Conservation (phyloP, 2,113 vertebrate species). For the Paramisgurnus dabryanus region DNA sequence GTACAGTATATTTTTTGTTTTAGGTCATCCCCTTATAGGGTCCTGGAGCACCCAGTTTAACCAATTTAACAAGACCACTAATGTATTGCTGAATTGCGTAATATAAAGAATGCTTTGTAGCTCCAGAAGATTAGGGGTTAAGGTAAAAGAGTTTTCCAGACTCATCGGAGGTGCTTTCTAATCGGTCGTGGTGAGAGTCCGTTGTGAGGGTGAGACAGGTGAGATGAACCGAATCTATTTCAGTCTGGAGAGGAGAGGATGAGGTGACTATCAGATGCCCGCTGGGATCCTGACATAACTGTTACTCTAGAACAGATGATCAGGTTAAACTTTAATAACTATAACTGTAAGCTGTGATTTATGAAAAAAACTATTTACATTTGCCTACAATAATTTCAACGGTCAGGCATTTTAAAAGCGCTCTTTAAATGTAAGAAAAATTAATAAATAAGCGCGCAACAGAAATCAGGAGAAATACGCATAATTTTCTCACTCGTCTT, state of each 20-base stretch:
- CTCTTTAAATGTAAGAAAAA: too few relatives aligned
- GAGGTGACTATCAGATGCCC: constrained; percentile 14
- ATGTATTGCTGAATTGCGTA: too few relatives aligned
- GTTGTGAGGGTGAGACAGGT: constrained; percentile 23
- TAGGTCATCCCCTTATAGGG: background rate
- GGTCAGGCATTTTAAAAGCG: too few relatives aligned
- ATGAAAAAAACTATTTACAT: background rate
- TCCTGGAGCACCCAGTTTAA: too few relatives aligned
- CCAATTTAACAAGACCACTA: too few relatives aligned
- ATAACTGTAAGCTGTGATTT: background rate
- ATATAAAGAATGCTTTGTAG: background rate
- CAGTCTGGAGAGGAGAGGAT: constrained; percentile 30
- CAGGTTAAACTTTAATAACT: background rate
- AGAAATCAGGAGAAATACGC: background rate
- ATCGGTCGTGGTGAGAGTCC: constrained; percentile 1
- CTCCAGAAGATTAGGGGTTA: background rate
- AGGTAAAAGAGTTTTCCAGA: background rate
- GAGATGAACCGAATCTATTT: constrained; percentile 41
- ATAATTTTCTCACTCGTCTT: background rate
- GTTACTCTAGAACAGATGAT: constrained; percentile 16
- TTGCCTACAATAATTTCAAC: background rate
- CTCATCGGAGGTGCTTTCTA: constrained; percentile 31
- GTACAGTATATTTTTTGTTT: background rate
- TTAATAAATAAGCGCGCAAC: background rate
- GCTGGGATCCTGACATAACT: constrained; percentile 9